Evolutionary conservation across 1,140 invertebrate genomes (phyloP).

Genomic region (Orchestia grillus): DNA sequence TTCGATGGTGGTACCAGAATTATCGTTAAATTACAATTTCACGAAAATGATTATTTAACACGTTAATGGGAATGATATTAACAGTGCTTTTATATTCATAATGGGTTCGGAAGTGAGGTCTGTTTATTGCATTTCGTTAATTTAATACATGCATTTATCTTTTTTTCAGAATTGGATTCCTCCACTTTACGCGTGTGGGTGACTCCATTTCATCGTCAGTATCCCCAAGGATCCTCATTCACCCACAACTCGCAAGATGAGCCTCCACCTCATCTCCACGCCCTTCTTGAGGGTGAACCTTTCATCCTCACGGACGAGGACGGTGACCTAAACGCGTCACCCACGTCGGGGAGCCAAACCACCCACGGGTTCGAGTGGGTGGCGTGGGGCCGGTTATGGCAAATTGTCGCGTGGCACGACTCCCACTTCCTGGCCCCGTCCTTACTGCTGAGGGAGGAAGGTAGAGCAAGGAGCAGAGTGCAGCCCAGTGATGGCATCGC

Average conservation of each 20-base stretch:
- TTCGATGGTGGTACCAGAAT: no score
- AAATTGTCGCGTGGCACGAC: conserved; percentile 73
- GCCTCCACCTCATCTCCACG: background rate
- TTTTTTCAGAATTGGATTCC: conserved; percentile 20
- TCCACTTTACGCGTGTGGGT: conserved; percentile 13
- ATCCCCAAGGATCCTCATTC: background rate
- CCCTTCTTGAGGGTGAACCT: background rate
- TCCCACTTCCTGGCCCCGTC: conserved; percentile 79
- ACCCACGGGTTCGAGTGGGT: conserved; percentile 59
- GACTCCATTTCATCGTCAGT: conserved; percentile 36
- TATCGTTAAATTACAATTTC: no score
- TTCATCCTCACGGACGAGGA: background rate
- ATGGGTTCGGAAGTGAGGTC: background rate
- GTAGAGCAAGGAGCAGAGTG: conserved; percentile 73
- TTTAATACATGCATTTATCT: background rate
- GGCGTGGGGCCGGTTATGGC: conserved; percentile 58
- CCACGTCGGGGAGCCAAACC: background rate
- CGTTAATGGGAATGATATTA: background rate
- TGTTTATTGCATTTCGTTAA: background rate
- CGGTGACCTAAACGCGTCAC: background rate
- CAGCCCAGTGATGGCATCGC: conserved; percentile 72
- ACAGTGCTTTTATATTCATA: background rate
- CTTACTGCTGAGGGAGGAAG: conserved; percentile 76
- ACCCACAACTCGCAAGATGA: background rate
- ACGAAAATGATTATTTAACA: background rate